Evolutionary conservation across 2,888 invertebrate genomes (phyloP).

Genomic region (Buathra laborator): DNA sequence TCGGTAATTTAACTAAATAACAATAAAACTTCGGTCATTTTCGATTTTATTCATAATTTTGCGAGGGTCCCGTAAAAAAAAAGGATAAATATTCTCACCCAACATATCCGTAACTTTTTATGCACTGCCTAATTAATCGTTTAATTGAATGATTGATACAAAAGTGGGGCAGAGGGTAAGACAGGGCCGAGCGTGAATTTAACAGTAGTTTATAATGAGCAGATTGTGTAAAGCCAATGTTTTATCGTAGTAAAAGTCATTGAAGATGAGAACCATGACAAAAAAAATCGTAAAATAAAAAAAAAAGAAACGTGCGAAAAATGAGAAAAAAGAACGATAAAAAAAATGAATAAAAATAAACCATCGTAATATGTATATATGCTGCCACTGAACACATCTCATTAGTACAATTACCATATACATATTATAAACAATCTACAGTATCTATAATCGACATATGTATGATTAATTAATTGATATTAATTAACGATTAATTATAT

Average conservation of each 20-base stretch:
- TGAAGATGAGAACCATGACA: conserved; percentile 47
- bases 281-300: conserved; percentile 18
- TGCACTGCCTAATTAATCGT: conserved; percentile 76
- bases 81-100: conserved; percentile 69
- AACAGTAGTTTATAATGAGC: conserved; percentile 71
- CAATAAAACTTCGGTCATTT: conserved; percentile 1
- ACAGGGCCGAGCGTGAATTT: conserved; percentile 75
- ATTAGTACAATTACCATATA: conserved; percentile 84
- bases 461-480: conserved; percentile 82
- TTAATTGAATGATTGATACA: conserved; percentile 51
- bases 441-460: conserved; percentile 71
- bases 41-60: conserved; percentile 25
- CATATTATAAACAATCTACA: conserved; percentile 73
- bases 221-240: conserved; percentile 69
- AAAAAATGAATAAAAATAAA: conserved; percentile 39
- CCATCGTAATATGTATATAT: conserved; percentile 79
- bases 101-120: conserved; percentile 76
- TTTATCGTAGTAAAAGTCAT: conserved; percentile 68
- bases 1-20: not conserved
- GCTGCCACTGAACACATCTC: conserved; percentile 85
- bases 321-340: conserved; percentile 9
- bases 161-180: conserved; percentile 56
- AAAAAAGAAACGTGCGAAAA: conserved; percentile 40
- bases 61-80: not conserved
- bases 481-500: conserved; percentile 84